Base-by-base conservation (phyloP, 1,140 invertebrate species). In the Aphis gossypii region DNA sequence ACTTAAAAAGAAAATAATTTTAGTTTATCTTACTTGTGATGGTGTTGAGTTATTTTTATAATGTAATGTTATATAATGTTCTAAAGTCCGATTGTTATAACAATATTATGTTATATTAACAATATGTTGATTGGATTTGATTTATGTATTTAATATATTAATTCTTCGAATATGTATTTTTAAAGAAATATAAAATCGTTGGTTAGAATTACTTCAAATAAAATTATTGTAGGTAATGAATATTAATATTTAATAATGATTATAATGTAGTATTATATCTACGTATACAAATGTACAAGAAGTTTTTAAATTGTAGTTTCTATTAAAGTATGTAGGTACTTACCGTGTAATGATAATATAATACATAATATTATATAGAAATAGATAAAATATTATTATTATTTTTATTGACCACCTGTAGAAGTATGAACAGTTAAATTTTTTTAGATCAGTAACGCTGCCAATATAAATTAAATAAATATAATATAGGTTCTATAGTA, bases 361-460 rank as follows among this genome's bases (percentile, higher is more conserved):
- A 82, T 35, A 82, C 21, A 60, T 68, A 68, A 23, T 14, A 30
- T 68, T 68, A 30, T 68, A 38, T 20, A 83, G 20, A 41, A 41
- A 83, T 23, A 41, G 7, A 38, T 35, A 21, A 35, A 20, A 35
- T 83, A 83, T 21, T 83, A 83, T 83, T 44, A 84, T 46, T 86
- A 86, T 86, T 86, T 41, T 14, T 86, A 44, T 86, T 46, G 83
- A 87, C 25, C 84, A n/a, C 44, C 25, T 20, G 44, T 48, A 87
- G 25, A 87, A 46, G 20, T 51, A 46, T 9, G 82, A 86, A 88
- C n/a, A 35, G 46, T 88, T 88, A 35, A 48, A 23, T 51, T 88
- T 83, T 88, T 88, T 51, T 87, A 88, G 44, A 88, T 88, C 46
- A 88, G 86, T 51, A n/a, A 88, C n/a, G 46, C 30, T 76, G 30